Evolutionary conservation across 2,113 vertebrate species (phyloP), one percentile per base, ranked within the genome.

Genomic region (Harpagus bidentatus): DNA sequence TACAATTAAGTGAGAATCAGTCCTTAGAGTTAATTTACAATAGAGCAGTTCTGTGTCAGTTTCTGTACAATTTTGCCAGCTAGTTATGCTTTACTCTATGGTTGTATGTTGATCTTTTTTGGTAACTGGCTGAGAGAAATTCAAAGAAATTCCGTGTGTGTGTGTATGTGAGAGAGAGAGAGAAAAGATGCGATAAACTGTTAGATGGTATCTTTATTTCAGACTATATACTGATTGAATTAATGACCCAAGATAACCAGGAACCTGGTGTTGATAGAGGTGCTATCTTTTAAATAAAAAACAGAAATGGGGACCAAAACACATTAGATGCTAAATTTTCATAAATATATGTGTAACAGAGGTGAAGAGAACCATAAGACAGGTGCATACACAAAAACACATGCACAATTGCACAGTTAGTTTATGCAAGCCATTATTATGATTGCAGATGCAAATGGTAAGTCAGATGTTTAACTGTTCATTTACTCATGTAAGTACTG

Each of bases 401-500:
- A 73, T 26, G 8, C 59, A 91, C 81, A 94, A 90, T 85, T 95
- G 70, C 78, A 91, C 32, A 80, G 81, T 71, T 86, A 82, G 77
- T 80, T 82, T 93, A 77, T 94, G 67, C 87, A 93, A 88, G 67
- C 47, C 63, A 95, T 95, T 94, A 95, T 87, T 85, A 80, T 83
- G 89, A 93, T 88, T 95, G 91, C 89, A 96, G 86, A 97, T 95
- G 89, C 42, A 91, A 97, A 96, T 85, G 84, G 17, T 85, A 94
- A 97, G 91, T 97, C 91, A 96, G 95, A 93, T 97, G 86, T 93
- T 96, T 93, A 94, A 94, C 96, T 92, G 89, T 96, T 95, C 93
- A 95, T 93, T 96, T 97, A 94, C 84, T 94, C 78, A 55, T 90
- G 82, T 87, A 95, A 97, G 82, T 96, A 95, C 88, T 95, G 81